Conservation (phyloP, 2,797 vertebrate genomes). For the Urosaurus nigricauda region DNA sequence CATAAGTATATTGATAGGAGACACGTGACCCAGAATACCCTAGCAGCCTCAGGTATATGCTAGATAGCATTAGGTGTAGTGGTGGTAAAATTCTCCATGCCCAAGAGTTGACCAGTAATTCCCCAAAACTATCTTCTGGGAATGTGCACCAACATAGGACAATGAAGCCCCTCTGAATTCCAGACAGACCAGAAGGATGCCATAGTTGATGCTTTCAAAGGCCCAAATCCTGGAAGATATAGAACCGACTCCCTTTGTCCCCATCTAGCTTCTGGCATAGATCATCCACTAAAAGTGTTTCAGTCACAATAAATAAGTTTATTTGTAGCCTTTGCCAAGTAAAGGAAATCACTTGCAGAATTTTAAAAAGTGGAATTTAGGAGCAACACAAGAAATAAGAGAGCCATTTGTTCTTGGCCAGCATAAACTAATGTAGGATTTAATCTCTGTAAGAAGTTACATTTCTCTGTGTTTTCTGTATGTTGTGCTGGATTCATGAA, state of each 20-base stretch:
- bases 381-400: neutral
- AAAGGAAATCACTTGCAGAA: neutral
- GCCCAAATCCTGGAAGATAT: neutral
- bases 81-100: neutral
- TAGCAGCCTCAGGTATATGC: neutral
- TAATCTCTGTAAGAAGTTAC: neutral
- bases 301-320: neutral
- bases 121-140: neutral
- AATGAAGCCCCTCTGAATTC: neutral
- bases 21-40: neutral
- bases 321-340: conserved; percentile 7
- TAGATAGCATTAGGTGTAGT: neutral
- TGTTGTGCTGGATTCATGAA: neutral
- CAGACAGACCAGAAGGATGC: neutral
- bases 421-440: neutral
- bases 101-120: neutral
- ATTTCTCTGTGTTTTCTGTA: neutral
- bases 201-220: neutral
- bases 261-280: neutral
- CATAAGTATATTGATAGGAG: neutral
- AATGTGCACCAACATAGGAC: neutral
- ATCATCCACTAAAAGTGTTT: neutral
- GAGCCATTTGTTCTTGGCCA: neutral
- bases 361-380: neutral
- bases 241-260: no score